These are phyloP conservation scores for Carollia perspicillata DNA, from an alignment of 2,113 vertebrate genomes.

Conservation along the genomic window DNA sequence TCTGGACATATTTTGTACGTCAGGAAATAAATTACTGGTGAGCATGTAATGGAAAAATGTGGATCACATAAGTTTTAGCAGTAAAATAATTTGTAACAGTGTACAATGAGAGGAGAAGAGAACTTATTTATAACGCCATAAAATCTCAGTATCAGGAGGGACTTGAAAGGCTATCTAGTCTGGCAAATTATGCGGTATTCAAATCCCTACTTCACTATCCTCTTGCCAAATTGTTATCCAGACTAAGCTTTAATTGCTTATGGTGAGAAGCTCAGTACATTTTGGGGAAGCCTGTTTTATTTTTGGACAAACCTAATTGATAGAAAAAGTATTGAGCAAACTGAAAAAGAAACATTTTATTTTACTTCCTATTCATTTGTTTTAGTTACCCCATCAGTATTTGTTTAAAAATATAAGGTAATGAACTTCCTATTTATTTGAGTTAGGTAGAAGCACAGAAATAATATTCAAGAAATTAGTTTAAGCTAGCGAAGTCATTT, in stretches of 20 bases:
- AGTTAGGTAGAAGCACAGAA: background rate
- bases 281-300: background rate
- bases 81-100: background rate
- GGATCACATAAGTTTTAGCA: background rate
- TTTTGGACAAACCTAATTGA: slow-evolving; percentile 2
- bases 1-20: background rate
- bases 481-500: background rate
- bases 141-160: background rate
- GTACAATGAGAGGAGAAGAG: background rate
- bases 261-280: background rate
- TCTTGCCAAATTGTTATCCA: background rate
- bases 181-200: background rate
- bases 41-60: background rate
- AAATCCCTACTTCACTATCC: background rate
- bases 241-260: background rate
- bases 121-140: background rate
- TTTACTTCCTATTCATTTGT: background rate
- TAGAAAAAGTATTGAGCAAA: background rate
- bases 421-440: background rate
- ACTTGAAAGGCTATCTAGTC: background rate
- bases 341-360: background rate
- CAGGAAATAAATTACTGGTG: background rate
- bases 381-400: background rate
- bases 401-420: background rate
- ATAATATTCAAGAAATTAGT: background rate